phyloP scores from a whole-genome alignment of 1,140 invertebrate species.

The Danaus melanippus region DNA sequence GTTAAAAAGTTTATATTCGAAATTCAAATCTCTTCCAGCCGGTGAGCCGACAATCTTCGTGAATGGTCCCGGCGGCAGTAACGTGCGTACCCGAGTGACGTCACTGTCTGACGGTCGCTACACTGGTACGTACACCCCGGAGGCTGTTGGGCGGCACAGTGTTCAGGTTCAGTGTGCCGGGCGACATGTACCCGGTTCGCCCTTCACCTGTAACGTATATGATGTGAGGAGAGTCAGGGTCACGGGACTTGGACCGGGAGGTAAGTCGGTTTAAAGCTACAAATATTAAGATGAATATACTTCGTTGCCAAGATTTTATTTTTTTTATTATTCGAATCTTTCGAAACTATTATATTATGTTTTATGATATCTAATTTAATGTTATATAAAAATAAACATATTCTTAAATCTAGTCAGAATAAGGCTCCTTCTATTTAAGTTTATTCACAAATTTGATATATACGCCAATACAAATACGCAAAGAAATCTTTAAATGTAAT shows the following conservation, averaged over 20 bases:
- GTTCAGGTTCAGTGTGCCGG: conserved; percentile 86
- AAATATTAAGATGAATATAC: too few relatives aligned
- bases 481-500: too few relatives aligned
- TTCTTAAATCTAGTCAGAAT: too few relatives aligned
- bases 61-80: conserved; percentile 84
- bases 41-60: conserved; percentile 80
- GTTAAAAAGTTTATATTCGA: too few relatives aligned
- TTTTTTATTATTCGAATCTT: too few relatives aligned
- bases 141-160: conserved; percentile 89
- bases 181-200: conserved; percentile 89
- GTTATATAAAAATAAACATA: too few relatives aligned
- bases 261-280: conserved; percentile 20
- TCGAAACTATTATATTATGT: too few relatives aligned
- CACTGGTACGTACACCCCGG: conserved; percentile 84
- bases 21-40: conserved; percentile 40
- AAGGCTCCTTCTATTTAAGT: too few relatives aligned
- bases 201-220: conserved; percentile 94
- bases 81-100: conserved; percentile 77
- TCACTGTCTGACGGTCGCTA: conserved; percentile 75
- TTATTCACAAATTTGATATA: too few relatives aligned
- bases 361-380: too few relatives aligned
- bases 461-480: too few relatives aligned
- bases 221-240: conserved; percentile 90
- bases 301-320: too few relatives aligned
- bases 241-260: conserved; percentile 76